phyloP scores from a whole-genome alignment of 2,797 vertebrate species.

The Scleropages formosus region DNA sequence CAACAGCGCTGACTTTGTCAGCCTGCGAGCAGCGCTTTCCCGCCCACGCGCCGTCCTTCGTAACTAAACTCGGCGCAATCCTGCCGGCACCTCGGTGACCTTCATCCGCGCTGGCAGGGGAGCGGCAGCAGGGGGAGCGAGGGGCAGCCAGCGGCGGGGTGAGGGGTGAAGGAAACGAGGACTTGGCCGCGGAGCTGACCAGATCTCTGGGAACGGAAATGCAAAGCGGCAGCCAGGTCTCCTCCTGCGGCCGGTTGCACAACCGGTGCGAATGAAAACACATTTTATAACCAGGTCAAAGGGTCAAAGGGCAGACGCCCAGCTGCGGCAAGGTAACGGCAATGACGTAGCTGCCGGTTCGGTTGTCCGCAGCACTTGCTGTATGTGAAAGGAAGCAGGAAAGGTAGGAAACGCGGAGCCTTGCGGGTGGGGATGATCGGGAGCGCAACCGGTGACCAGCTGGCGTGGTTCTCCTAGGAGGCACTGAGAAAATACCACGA shows the following conservation, averaged over 20 bases:
- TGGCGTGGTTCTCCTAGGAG: neutral
- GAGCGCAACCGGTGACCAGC: too few relatives aligned
- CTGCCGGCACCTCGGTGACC: neutral
- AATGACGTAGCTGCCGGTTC: neutral
- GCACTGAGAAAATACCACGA: neutral
- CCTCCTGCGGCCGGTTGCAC: neutral
- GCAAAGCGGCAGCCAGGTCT: neutral
- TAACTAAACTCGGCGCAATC: neutral
- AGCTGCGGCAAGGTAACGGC: neutral
- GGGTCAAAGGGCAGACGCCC: neutral
- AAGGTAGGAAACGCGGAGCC: neutral
- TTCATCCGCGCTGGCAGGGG: neutral
- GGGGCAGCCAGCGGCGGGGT: neutral
- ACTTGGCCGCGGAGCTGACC: neutral
- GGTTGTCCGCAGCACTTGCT: neutral
- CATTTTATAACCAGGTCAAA: neutral
- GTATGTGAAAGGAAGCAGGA: neutral
- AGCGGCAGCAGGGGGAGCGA: neutral
- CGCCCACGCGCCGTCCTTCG: neutral
- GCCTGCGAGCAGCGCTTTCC: too few relatives aligned
- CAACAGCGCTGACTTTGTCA: too few relatives aligned
- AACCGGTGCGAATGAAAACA: neutral
- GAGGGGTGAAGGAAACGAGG: slow-evolving; percentile 7
- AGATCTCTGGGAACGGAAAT: neutral
- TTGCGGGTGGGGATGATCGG: neutral